Conservation (phyloP, 2,888 invertebrate species). For the Notodonta dromedarius region DNA sequence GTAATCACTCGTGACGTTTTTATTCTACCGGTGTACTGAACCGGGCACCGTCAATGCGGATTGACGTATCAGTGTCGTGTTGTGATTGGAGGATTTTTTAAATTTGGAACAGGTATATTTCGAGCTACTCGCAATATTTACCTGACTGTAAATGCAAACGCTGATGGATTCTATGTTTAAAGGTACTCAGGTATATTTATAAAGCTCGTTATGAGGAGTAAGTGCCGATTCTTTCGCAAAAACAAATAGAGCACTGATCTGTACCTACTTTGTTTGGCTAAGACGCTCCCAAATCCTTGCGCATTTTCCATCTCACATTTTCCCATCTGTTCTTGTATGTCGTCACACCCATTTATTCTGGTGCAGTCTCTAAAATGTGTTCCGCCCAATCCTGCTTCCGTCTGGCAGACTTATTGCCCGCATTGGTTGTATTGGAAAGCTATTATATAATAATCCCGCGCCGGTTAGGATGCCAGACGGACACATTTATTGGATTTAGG, state of each 20-base stretch:
- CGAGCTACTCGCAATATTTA: neutral
- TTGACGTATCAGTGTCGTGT: slow-evolving; percentile 14
- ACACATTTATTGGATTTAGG: neutral
- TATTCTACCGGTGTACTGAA: slow-evolving; percentile 36
- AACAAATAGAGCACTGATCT: too few relatives aligned
- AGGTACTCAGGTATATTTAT: too few relatives aligned
- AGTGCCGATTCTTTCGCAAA: too few relatives aligned
- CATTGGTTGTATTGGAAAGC: neutral
- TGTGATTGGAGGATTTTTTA: slow-evolving; percentile 3
- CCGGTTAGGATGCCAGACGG: neutral
- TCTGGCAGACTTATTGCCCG: slow-evolving; percentile 5
- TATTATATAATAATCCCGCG: neutral
- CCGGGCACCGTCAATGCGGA: slow-evolving; percentile 21
- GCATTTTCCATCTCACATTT: too few relatives aligned
- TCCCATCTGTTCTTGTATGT: neutral
- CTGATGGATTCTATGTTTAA: too few relatives aligned
- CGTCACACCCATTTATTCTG: neutral
- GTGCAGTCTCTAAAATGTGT: neutral
- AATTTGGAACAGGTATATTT: neutral
- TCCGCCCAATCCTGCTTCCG: neutral
- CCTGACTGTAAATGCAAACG: neutral
- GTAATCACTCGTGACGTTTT: slow-evolving; percentile 61
- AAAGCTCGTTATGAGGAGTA: too few relatives aligned
- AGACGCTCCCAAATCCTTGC: too few relatives aligned
- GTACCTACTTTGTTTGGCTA: too few relatives aligned